These are phyloP conservation scores for Zaprionus camerounensis DNA, from an alignment of 1,140 invertebrate species.

Conservation along the genomic window DNA sequence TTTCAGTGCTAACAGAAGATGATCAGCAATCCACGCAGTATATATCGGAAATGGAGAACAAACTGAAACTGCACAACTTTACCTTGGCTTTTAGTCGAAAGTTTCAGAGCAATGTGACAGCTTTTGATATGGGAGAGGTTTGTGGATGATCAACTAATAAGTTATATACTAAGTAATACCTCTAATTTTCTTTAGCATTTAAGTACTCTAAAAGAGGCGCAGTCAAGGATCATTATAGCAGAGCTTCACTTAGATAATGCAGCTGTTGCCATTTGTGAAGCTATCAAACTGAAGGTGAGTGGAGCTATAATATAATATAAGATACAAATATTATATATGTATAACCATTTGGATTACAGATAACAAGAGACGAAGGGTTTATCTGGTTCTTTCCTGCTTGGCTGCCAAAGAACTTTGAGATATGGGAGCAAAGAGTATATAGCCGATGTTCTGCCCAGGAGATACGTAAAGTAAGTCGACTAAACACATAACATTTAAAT, in stretches of 20 bases:
- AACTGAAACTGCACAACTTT: slow-evolving; percentile 87
- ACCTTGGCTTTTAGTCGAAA: slow-evolving; percentile 89
- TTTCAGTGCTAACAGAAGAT: slow-evolving; percentile 91
- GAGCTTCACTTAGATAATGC: slow-evolving; percentile 90
- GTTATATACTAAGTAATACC: neutral
- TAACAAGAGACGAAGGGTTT: slow-evolving; percentile 89
- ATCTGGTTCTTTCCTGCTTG: slow-evolving; percentile 93
- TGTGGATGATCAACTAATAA: neutral
- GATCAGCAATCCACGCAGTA: slow-evolving; percentile 93
- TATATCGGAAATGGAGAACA: slow-evolving; percentile 88
- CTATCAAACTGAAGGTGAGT: slow-evolving; percentile 87
- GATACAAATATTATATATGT: neutral
- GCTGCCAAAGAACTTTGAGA: slow-evolving; percentile 88
- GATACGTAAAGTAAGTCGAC: slow-evolving; percentile 46
- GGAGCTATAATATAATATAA: neutral
- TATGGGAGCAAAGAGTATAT: slow-evolving; percentile 31
- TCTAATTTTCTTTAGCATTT: slow-evolving; percentile 87
- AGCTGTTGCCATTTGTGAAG: slow-evolving; percentile 90
- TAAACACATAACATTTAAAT: neutral
- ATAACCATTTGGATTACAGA: slow-evolving; percentile 61
- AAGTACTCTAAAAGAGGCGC: slow-evolving; percentile 88
- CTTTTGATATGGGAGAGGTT: slow-evolving; percentile 85
- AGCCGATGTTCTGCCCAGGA: slow-evolving; percentile 52
- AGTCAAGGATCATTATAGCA: slow-evolving; percentile 91
- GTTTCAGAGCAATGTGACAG: slow-evolving; percentile 86